Base-by-base conservation (phyloP, 2,888 invertebrate genomes). In the Eupithecia centaureata region DNA sequence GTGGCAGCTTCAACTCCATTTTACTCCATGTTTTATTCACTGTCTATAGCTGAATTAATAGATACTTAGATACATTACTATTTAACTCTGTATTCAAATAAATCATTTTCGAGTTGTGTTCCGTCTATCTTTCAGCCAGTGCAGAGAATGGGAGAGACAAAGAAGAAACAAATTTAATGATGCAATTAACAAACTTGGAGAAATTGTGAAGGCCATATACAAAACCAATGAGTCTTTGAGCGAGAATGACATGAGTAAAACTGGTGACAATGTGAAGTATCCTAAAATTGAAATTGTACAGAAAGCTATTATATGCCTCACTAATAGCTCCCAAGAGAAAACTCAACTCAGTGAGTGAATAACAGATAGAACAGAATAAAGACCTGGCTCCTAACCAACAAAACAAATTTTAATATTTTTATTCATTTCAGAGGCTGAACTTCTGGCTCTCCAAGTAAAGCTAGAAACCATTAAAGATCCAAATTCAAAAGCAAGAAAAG, bases 71-170 rank as follows among this genome's bases (percentile, higher is more conserved):
- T 42, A 18, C n/a, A n/a, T n/a, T n/a, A 42, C 18, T 42, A 18
- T 42, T 2, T 42, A 18, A 18, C n/a, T n/a, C 2, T 13, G 8
- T 38, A n/a, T n/a, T n/a, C n/a, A 18, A 18, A 0, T 18, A 42
- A 42, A 42, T 42, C 8, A 18, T 42, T 22, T 22, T 12, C 47
- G 22, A 22, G 22, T 22, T 47, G 1, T 52, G 7, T 52, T 52
- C 27, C 27, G 15, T 15, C 27, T 10, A 35, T 62, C 87, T 89
- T 63, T 22, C 79, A 95, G 95, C 82, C 94, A 95, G 80, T 94
- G 94, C 74, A 94, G 95, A 79, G 94, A 95, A 90, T 96, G 96
- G 96, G 96, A 96, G 88, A 94, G 95, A 79, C 94, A 95, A 79
- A 92, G 96, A 80, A 91, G 96, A 78, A 94, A 94, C 77, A 95